A percentile compares a stretch with the other conserved stretches of the same genome.
These are phyloP conservation scores for Mystacornis crossleyi DNA, from an alignment of 2,113 vertebrate species.

Conservation along the genomic window DNA sequence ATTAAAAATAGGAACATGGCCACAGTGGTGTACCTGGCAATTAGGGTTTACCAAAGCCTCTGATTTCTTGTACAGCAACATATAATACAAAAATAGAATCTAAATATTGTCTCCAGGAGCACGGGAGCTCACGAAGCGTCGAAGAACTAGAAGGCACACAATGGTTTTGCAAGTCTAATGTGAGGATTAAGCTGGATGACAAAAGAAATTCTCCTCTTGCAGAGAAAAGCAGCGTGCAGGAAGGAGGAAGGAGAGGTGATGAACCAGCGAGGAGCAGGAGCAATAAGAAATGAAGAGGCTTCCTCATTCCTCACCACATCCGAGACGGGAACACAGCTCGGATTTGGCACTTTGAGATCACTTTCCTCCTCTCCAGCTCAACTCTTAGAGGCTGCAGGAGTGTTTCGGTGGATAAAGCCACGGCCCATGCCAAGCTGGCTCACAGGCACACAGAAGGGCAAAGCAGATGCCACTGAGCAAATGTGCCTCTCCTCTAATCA, in stretches of 20 bases:
- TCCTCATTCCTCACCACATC: not conserved
- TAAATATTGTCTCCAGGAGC: not conserved
- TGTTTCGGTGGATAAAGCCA: not conserved
- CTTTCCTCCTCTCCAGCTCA: not conserved
- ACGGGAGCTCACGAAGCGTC: accelerated
- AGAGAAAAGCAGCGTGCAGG: not conserved
- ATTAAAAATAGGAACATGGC: not conserved
- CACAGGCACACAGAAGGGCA: not conserved
- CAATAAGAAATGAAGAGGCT: not conserved
- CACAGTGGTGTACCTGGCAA: not conserved
- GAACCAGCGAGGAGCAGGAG: not conserved
- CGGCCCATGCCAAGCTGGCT: not conserved
- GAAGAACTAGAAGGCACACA: accelerated
- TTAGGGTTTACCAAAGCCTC: not conserved
- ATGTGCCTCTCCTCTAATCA: not conserved
- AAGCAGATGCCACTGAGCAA: not conserved
- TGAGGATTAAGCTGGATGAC: not conserved
- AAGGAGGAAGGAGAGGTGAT: not conserved
- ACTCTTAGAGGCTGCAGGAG: not conserved
- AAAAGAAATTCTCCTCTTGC: not conserved
- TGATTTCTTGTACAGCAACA: not conserved
- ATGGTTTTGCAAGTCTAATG: not conserved
- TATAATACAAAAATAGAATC: not conserved
- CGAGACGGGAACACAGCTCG: not conserved
- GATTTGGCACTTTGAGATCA: not conserved